These are phyloP conservation scores for Bungarus multicinctus DNA, from an alignment of 2,113 vertebrate species.

Conservation along the genomic window DNA sequence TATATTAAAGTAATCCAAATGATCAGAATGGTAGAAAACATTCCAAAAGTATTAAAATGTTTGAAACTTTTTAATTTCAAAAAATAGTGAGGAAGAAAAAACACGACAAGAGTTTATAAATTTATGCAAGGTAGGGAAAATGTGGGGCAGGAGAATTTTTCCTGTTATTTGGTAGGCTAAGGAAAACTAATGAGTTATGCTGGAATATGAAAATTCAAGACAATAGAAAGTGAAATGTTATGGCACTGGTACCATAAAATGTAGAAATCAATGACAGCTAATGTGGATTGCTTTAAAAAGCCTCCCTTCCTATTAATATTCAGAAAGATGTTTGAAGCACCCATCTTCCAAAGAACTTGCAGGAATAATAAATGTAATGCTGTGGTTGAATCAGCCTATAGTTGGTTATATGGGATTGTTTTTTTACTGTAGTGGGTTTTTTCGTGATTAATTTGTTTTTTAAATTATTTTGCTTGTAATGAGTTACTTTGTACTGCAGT, in stretches of 20 bases:
- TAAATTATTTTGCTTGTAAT: neutral
- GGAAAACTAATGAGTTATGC: neutral
- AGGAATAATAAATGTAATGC: neutral
- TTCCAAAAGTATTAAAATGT: neutral
- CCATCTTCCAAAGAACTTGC: neutral
- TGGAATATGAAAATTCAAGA: neutral
- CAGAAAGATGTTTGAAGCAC: neutral
- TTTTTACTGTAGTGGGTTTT: neutral
- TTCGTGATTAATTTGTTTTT: neutral
- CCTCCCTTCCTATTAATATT: neutral
- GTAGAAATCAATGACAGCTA: neutral
- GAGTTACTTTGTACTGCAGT: neutral
- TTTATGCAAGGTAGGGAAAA: neutral
- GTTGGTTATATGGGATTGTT: neutral
- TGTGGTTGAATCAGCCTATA: neutral
- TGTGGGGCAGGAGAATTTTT: neutral
- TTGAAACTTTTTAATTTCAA: neutral
- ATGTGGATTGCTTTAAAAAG: neutral
- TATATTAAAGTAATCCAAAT: neutral
- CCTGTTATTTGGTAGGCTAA: neutral
- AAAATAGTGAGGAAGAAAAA: neutral
- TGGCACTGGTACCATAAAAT: neutral
- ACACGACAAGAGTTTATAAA: neutral
- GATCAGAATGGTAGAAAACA: neutral
- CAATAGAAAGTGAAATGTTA: neutral